Evolutionary conservation across 2,888 invertebrate genomes (phyloP).

Genomic region (Drosophila sordidula): DNA sequence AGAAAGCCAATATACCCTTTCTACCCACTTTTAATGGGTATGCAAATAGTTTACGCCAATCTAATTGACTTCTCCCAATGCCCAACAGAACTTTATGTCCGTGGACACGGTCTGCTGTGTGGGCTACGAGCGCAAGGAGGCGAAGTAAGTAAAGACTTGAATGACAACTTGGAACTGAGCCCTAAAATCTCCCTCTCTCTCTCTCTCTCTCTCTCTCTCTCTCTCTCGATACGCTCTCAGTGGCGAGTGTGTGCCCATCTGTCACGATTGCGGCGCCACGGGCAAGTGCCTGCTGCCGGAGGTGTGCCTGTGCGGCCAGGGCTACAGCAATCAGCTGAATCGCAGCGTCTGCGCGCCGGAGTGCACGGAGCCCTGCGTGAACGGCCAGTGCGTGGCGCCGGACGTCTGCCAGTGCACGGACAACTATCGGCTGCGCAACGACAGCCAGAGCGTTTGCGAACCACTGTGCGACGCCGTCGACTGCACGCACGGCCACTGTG

Average conservation of each 20-base stretch:
- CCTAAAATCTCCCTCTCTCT: neutral
- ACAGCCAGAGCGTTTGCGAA: slow-evolving; percentile 78
- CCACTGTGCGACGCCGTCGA: slow-evolving; percentile 79
- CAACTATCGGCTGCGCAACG: slow-evolving; percentile 66
- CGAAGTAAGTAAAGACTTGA: slow-evolving; percentile 59
- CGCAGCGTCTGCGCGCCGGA: slow-evolving; percentile 71
- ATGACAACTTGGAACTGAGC: neutral
- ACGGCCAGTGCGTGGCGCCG: slow-evolving; percentile 78
- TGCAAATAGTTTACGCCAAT: no score
- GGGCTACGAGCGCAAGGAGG: slow-evolving; percentile 69
- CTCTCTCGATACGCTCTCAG: slow-evolving; percentile 4
- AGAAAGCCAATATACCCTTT: no score
- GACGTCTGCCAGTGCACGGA: slow-evolving; percentile 78
- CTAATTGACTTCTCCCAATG: neutral
- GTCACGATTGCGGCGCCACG: slow-evolving; percentile 73
- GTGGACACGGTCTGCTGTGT: slow-evolving; percentile 81
- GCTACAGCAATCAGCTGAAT: slow-evolving; percentile 73
- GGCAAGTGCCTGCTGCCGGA: slow-evolving; percentile 81
- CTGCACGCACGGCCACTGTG: slow-evolving; percentile 86
- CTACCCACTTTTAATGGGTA: no score
- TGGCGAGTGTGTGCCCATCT: slow-evolving; percentile 80
- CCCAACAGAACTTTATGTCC: slow-evolving; percentile 68
- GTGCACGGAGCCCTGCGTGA: slow-evolving; percentile 76
- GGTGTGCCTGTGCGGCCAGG: slow-evolving; percentile 75
- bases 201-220: neutral